Evolutionary conservation across 1,140 invertebrate species (phyloP).

Genomic region (Brachionus koreanus): DNA sequence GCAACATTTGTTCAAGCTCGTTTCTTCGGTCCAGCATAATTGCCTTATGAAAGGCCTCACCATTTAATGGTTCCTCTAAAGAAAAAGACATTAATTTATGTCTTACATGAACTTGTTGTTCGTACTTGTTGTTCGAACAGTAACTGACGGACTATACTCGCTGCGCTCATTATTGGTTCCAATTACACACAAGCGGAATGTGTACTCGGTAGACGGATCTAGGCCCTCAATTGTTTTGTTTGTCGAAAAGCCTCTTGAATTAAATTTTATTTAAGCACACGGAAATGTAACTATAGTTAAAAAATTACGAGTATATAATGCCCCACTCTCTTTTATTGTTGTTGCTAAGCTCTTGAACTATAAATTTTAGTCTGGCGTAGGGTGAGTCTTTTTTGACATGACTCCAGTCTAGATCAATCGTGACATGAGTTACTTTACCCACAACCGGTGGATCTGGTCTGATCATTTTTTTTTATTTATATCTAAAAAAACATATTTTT

Average conservation of each 20-base stretch:
- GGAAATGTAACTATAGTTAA: neutral
- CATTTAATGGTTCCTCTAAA: constrained; percentile 49
- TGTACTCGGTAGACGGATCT: constrained; percentile 48
- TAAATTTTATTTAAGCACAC: neutral
- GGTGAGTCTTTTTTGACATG: constrained; percentile 30
- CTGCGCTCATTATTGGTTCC: constrained; percentile 47
- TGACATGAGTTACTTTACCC: constrained; percentile 53
- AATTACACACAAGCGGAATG: constrained; percentile 48
- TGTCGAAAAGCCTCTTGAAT: constrained; percentile 49
- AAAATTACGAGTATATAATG: constrained; percentile 46
- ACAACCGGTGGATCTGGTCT: constrained; percentile 51
- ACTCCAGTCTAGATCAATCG: constrained; percentile 52
- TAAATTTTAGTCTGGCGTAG: constrained; percentile 16
- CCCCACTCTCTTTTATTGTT: constrained; percentile 45
- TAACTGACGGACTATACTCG: constrained; percentile 49
- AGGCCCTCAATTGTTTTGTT: constrained; percentile 47
- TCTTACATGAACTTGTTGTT: neutral
- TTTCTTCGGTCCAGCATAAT: constrained; percentile 46
- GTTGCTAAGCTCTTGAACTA: constrained; percentile 46
- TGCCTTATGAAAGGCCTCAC: constrained; percentile 48
- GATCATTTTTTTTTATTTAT: neutral
- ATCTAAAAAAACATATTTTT: neutral
- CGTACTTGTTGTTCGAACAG: constrained; percentile 50
- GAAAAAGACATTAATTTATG: neutral
- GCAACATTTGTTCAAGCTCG: constrained; percentile 48